A percentile compares a stretch with the other conserved stretches of the same genome.
phyloP scores from a whole-genome alignment of 2,888 invertebrate species.

The Ennomos erosarius region DNA sequence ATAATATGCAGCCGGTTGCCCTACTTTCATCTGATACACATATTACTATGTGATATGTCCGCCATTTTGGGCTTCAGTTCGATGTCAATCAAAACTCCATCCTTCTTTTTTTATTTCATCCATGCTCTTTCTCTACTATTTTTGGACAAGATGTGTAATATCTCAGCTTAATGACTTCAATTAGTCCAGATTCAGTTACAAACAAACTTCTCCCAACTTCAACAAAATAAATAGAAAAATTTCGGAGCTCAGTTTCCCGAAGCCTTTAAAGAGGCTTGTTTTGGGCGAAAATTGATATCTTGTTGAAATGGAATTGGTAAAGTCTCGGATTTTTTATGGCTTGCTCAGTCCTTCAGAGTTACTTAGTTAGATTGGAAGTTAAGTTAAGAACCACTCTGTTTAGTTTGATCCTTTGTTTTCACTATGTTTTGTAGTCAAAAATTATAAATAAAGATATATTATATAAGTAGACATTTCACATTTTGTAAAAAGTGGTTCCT shows the following conservation, averaged over 20 bases:
- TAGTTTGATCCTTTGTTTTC: constrained; percentile 12
- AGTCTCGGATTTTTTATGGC: constrained; percentile 36
- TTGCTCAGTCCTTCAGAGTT: constrained; percentile 21
- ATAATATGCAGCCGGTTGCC: too few relatives aligned
- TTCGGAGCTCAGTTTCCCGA: constrained; percentile 5
- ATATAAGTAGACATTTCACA: too few relatives aligned
- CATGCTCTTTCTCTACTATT: too few relatives aligned
- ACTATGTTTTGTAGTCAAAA: background rate
- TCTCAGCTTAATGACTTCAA: constrained; percentile 3
- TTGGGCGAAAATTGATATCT: constrained; percentile 32
- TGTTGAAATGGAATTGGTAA: constrained; percentile 34
- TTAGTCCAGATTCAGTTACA: constrained; percentile 15
- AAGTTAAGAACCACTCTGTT: constrained; percentile 29
- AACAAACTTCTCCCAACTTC: constrained; percentile 15
- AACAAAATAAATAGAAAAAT: constrained; percentile 25
- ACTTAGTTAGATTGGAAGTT: constrained; percentile 31
- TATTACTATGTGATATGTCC: too few relatives aligned
- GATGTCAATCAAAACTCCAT: too few relatives aligned
- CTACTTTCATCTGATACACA: too few relatives aligned
- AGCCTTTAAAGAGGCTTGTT: constrained; percentile 28
- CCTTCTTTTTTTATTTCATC: too few relatives aligned
- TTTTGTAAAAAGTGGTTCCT: too few relatives aligned
- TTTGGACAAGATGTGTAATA: too few relatives aligned
- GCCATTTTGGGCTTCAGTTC: too few relatives aligned
- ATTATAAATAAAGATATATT: too few relatives aligned